These are phyloP conservation scores for Drosophila pachea DNA, from an alignment of 1,140 invertebrate species.

Conservation along the genomic window DNA sequence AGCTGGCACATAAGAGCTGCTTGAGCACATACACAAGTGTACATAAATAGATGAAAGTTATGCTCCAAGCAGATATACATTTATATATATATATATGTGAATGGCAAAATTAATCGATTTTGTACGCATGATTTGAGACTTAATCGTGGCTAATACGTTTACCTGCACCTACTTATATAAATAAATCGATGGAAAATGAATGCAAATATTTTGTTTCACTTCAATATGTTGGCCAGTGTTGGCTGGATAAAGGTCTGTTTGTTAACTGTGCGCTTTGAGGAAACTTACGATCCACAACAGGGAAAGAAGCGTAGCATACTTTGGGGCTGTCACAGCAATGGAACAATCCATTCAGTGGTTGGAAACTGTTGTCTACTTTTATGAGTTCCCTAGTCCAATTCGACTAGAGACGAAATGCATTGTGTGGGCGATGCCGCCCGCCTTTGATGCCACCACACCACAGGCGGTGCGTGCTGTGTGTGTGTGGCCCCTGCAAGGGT, in stretches of 20 bases:
- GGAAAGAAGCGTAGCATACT: constrained; percentile 27
- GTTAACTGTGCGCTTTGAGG: constrained; percentile 7
- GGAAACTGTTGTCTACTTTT: constrained; percentile 34
- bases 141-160: not conserved
- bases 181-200: no score
- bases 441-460: constrained; percentile 22
- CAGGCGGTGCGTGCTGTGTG: constrained; percentile 36
- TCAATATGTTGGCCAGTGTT: no score
- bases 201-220: no score
- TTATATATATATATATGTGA: not conserved
- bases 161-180: no score
- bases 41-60: constrained; percentile 13
- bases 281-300: constrained; percentile 19
- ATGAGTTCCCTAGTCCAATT: constrained; percentile 21
- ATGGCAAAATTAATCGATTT: constrained; percentile 31
- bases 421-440: constrained; percentile 21
- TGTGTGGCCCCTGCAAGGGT: constrained; percentile 20
- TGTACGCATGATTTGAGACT: constrained; percentile 7
- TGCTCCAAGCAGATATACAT: not conserved
- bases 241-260: no score
- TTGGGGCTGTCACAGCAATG: not conserved
- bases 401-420: constrained; percentile 22
- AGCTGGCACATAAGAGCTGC: constrained; percentile 9
- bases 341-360: not conserved
- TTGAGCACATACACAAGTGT: not conserved